Evolutionary conservation across 2,888 invertebrate species (phyloP), one percentile per base, ranked within the genome.

Genomic region (Endomychus coccineus): DNA sequence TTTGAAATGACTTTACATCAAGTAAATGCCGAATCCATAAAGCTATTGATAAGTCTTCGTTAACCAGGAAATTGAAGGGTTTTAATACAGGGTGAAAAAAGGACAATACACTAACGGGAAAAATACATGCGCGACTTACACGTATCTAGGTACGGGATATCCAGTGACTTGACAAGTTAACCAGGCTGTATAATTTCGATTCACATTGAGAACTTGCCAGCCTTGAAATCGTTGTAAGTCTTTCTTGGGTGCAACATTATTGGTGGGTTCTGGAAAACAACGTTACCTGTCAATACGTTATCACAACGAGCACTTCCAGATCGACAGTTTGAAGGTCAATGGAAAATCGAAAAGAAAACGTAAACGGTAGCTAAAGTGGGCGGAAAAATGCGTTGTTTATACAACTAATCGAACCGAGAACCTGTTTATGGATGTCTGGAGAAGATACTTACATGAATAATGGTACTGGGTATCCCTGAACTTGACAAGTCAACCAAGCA

Each of bases 101-200:
- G n/a, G n/a, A n/a, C n/a, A n/a, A n/a, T n/a, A n/a, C n/a, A n/a
- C n/a, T n/a, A n/a, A n/a, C n/a, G n/a, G n/a, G n/a, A n/a, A n/a
- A n/a, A n/a, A 24, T 3, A n/a, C 24, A 19, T 15, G 15, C 15
- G 17, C 2, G 31, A 49, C 53, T 55, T 64, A 69, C 70, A 66
- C 62, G 55, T 67, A 70, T 40, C 64, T 52, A 9, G 71, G 70
- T 39, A 68, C 65, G 35, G 69, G 70, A 50, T 62, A 70, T 29
- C 65, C 70, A 42, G 68, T 65, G 39, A 79, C 75, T 62, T 78
- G 77, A 64, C 82, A 83, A 49, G 77, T 74, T 60, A 83, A 66
- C 62, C 77, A 79, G 46, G 75, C 74, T 49, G 70, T 67, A 47
- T 64, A 61, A 41, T 58, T 64, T 54, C 62, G 58, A 32, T 66